Evolutionary conservation across 2,113 vertebrate species (phyloP).

Genomic region (Aptenodytes forsteri): DNA sequence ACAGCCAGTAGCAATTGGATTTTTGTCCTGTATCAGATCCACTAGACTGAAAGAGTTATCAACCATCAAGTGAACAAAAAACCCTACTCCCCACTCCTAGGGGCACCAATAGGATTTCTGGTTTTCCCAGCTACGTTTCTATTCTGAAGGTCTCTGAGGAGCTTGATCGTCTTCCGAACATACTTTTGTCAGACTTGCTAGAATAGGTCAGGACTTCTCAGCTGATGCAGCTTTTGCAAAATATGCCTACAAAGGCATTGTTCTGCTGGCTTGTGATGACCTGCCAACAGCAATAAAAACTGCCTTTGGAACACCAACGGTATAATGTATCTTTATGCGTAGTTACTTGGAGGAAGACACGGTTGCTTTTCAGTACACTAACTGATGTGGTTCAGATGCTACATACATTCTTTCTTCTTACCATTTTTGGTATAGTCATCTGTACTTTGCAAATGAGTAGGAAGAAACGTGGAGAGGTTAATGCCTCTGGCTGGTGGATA

Average conservation of each 20-base stretch:
- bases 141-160: background rate
- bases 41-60: background rate
- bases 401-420: background rate
- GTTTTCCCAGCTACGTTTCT: background rate
- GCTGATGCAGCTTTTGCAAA: background rate
- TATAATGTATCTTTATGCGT: background rate
- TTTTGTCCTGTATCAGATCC: background rate
- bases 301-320: background rate
- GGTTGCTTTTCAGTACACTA: background rate
- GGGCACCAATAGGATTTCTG: background rate
- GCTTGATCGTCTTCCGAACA: background rate
- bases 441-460: background rate
- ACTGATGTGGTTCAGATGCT: background rate
- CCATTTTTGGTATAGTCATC: background rate
- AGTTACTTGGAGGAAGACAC: background rate
- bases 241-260: background rate
- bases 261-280: background rate
- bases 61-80: rapidly evolving
- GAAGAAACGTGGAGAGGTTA: background rate
- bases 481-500: background rate
- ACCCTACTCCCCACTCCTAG: rapidly evolving
- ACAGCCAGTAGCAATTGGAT: background rate
- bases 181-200: background rate
- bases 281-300: background rate
- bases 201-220: background rate